Percentiles rank a stretch among this genome's conserved stretches.
phyloP scores from a whole-genome alignment of 2,797 vertebrate genomes.

The Bucorvus abyssinicus region DNA sequence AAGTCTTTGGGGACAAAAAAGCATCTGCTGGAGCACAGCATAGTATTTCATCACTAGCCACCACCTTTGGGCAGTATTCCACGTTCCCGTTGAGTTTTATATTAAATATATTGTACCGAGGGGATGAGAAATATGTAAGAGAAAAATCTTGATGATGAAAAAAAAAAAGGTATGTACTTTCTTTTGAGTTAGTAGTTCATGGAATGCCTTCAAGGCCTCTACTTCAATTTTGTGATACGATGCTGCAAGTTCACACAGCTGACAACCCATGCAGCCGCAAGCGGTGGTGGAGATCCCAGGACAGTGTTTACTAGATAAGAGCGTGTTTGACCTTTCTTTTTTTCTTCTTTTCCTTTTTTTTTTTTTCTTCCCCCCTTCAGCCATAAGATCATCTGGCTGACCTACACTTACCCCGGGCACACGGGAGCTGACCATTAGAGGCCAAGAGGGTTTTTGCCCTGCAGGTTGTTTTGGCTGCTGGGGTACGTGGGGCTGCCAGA shows the following conservation, averaged over 20 bases:
- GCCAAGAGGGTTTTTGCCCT: neutral
- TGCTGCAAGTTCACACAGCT: neutral
- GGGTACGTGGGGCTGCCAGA: neutral
- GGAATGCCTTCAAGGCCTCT: neutral
- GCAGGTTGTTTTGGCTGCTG: neutral
- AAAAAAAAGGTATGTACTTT: neutral
- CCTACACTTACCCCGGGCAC: neutral
- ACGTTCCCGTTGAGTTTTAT: neutral
- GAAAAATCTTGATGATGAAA: neutral
- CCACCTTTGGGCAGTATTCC: neutral
- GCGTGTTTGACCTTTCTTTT: neutral
- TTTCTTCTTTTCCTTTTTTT: too few species aligned
- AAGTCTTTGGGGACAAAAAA: neutral
- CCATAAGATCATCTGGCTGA: neutral
- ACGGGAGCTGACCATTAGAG: neutral
- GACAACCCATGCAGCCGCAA: neutral
- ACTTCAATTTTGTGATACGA: neutral
- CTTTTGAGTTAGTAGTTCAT: neutral
- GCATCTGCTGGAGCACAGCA: neutral
- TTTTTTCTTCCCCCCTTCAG: neutral
- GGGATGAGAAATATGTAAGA: neutral
- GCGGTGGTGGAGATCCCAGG: neutral
- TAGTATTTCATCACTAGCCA: neutral
- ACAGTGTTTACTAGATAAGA: neutral
- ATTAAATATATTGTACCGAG: neutral